Base-by-base conservation (phyloP, 2,888 invertebrate species). In the Drepanosiphum platanoidis region DNA sequence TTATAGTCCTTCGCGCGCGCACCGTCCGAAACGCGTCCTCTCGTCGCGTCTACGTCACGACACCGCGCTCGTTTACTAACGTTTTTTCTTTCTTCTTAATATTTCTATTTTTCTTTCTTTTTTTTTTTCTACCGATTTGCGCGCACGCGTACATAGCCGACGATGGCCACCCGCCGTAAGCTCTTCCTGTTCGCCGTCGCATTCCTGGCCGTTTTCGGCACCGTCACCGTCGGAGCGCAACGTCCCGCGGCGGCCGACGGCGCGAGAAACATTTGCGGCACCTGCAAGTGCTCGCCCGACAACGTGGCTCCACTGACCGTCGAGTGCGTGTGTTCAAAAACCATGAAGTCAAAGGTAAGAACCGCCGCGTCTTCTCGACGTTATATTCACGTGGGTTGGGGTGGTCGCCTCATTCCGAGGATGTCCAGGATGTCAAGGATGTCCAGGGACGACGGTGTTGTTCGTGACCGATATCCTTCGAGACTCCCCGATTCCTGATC, bases 301-400 rank as follows among this genome's bases (percentile, higher is more conserved):
- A 84, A 84, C 52, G 30, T 52, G 2, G 22, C 58, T 1, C 84
- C 84, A 8, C 1, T 27, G 3, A 39, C 75, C 9, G 77, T 84
- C 36, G 32, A 84, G 58, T 84, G 84, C 27, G 70, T 52, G 18
- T 84, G 84, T 52, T 52, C 52, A 22, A 52, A 52, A 18, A 22
- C 52, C 9, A 4, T 66, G 22, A 77, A 70, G 58, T 58, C 75
- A 27, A 75, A 84, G 36, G 84, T 84, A 70, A 77, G 72, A 1
- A 42, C 42, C n/a, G n/a, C 22, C 15, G 3, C 30, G n/a, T n/a
- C n/a, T n/a, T n/a, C n/a, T n/a, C n/a, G n/a, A n/a, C n/a, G n/a
- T n/a, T n/a, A n/a, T n/a, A n/a, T n/a, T n/a, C n/a, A n/a, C n/a
- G n/a, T n/a, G n/a, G n/a, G n/a, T n/a, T n/a, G n/a, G n/a, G n/a